Base-by-base conservation (phyloP, 2,797 vertebrate genomes). In the Hippoglossus hippoglossus region DNA sequence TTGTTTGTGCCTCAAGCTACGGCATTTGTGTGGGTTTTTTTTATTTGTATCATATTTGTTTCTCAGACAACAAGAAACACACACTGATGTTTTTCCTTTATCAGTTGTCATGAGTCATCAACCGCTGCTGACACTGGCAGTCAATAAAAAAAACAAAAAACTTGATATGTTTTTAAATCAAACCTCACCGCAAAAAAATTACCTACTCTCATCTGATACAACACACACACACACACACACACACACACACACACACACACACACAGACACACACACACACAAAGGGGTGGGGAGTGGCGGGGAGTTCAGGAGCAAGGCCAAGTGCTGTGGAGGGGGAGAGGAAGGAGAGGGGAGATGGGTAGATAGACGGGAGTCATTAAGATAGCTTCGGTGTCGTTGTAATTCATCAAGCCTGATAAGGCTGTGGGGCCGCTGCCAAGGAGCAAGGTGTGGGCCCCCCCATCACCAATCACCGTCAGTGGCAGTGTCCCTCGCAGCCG, bases 351-450 rank as follows among this genome's bases (percentile, higher is more conserved):
- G 86, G 81, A 88, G 90, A 90, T 89, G 82, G 62, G 80, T 51
- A 87, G 92, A 89, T 88, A 88, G 88, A 81, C 73, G 7, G 6
- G 65, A 87, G 83, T 88, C 90, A 94, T 94, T 94, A 94, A 94
- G 94, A 94, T 95, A 94, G 87, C 89, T 82, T 60, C 64, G 80
- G 86, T 92, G 92, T 88, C 90, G 91, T 85, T 88, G 83, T 73
- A 73, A 91, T 93, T 86, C 87, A 91, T 94, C 93, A 93, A 60
- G 63, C 6, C 60, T 82, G 92, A 92, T 92, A 92, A 93, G 90
- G 75, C 77, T 68, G 0, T 39, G 77, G 83, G 87, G 75, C 75
- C 7, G 2, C 73, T 77, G 86, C 87, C 90, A 91, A 71, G 24
- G 89, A 87, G 84, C 89, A 90, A 93, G 90, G 91, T 82, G 88